A percentile compares a stretch with the other conserved stretches of the same genome.
Evolutionary conservation across 2,888 invertebrate genomes (phyloP).

Genomic region (Oconnorella tubifera): DNA sequence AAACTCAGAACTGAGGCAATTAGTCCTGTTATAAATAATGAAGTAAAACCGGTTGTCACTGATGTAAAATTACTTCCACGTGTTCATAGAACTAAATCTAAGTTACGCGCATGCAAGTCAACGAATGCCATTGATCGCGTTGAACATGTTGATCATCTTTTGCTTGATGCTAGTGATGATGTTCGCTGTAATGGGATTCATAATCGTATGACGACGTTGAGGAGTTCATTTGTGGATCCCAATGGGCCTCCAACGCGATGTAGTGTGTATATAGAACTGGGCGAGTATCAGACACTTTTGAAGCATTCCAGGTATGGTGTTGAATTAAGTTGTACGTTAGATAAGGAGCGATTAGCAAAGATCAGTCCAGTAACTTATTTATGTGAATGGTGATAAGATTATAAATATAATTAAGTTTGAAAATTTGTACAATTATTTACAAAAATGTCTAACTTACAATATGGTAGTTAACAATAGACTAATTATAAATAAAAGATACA

Average conservation of each 20-base stretch:
- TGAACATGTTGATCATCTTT: no score
- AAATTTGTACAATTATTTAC: no score
- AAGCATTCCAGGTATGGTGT: slow-evolving; percentile 21
- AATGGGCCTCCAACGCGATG: background rate
- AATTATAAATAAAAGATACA: no score
- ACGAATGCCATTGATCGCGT: slow-evolving; percentile 8
- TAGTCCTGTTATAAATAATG: background rate
- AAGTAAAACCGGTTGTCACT: background rate
- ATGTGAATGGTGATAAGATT: no score
- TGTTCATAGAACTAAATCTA: background rate
- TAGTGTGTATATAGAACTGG: slow-evolving; percentile 19
- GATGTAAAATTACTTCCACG: background rate
- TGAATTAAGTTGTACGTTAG: no score
- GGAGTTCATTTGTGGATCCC: slow-evolving; percentile 22
- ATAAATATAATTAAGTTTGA: no score
- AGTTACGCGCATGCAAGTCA: background rate
- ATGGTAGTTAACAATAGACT: no score
- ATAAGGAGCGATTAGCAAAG: no score
- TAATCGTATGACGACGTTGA: background rate
- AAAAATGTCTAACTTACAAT: no score
- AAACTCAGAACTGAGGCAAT: background rate
- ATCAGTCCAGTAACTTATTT: no score
- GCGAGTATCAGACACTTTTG: slow-evolving; percentile 27
- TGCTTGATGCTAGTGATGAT: slow-evolving; percentile 1
- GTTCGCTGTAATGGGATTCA: background rate